phyloP scores from a whole-genome alignment of 2,113 vertebrate genomes.

The Ailurus styani region DNA sequence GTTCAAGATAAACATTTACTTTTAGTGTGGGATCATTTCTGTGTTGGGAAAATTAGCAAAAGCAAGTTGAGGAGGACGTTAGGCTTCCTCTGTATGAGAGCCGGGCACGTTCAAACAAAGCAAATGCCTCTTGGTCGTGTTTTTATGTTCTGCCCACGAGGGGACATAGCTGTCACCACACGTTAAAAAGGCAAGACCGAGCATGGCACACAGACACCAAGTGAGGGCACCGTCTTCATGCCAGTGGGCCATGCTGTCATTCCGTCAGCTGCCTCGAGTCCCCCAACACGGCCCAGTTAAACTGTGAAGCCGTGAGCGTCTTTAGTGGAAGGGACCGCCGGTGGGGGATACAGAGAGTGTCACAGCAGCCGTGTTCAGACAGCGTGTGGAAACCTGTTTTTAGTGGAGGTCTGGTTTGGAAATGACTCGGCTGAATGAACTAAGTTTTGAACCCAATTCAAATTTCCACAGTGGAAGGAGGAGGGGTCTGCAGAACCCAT shows the following conservation, averaged over 20 bases:
- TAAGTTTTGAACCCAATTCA: background rate
- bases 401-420: background rate
- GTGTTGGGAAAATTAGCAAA: background rate
- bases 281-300: background rate
- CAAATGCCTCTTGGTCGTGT: background rate
- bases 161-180: background rate
- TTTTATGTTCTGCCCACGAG: background rate
- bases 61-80: accelerated
- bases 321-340: background rate
- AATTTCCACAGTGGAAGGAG: background rate
- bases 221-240: background rate
- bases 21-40: background rate
- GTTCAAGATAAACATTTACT: background rate
- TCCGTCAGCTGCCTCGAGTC: background rate
- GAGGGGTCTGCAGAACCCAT: background rate
- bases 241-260: background rate
- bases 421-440: background rate
- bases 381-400: background rate
- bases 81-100: background rate
- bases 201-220: background rate
- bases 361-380: background rate
- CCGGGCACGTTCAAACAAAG: too few species aligned
- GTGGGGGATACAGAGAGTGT: background rate
- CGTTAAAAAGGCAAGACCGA: background rate
- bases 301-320: background rate